Conservation (phyloP, 2,113 vertebrate genomes). For the Menura novaehollandiae region DNA sequence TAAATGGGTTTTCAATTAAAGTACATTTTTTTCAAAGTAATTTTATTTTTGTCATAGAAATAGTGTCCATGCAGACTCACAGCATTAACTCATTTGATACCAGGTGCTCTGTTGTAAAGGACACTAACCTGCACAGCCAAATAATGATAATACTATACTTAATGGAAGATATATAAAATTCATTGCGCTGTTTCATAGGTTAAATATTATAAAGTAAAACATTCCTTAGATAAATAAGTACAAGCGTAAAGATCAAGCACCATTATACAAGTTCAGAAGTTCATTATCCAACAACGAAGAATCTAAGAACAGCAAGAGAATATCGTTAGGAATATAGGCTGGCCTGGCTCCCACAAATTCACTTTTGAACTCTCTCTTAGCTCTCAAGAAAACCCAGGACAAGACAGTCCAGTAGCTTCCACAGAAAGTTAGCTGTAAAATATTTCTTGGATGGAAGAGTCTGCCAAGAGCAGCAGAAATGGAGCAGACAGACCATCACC, state of each 20-base stretch:
- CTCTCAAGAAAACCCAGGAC: not conserved
- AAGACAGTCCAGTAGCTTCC: not conserved
- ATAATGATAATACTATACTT: not conserved
- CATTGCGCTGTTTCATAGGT: not conserved
- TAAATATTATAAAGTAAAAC: not conserved
- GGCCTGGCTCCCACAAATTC: not conserved
- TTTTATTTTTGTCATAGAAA: constrained; percentile 65
- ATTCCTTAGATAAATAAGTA: not conserved
- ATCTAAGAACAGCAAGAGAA: not conserved
- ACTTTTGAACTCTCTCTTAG: not conserved
- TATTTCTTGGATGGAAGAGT: not conserved
- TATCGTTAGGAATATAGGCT: not conserved
- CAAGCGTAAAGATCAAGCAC: not conserved
- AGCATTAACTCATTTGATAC: constrained; percentile 52
- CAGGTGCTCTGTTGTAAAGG: not conserved
- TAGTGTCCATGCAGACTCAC: not conserved
- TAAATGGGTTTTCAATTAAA: constrained; percentile 78
- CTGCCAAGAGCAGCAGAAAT: not conserved
- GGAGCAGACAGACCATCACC: not conserved
- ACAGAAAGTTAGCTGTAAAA: not conserved
- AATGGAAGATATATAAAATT: not conserved
- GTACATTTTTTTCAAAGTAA: constrained; percentile 61
- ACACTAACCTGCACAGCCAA: not conserved
- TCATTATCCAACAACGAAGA: not conserved
- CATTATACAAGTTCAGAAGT: not conserved